Evolutionary conservation across 1,140 invertebrate genomes (phyloP).

Genomic region (Octopus bimaculoides): DNA sequence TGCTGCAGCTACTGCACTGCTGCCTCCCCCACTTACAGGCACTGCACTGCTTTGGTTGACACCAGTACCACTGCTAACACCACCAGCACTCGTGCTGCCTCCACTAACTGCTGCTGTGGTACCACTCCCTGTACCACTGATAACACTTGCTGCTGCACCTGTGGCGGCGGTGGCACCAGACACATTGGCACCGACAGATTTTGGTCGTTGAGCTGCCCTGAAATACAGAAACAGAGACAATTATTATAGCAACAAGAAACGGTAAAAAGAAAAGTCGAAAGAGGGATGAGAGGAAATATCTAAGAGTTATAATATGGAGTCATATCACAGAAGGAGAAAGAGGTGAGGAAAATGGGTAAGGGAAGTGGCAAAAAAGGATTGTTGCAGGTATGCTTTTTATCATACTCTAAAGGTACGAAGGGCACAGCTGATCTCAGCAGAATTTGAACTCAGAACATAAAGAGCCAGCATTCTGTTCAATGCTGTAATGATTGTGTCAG

Average conservation of each 20-base stretch:
- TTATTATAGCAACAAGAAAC: background rate
- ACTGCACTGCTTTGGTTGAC: background rate
- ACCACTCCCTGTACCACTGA: background rate
- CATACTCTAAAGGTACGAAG: no score
- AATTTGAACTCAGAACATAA: no score
- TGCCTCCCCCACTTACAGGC: background rate
- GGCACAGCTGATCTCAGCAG: no score
- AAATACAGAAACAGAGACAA: background rate
- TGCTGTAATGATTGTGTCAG: no score
- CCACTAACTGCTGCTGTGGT: background rate
- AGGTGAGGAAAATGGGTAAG: no score
- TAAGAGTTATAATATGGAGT: no score
- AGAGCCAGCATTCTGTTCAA: no score
- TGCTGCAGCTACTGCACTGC: background rate
- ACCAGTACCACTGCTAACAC: background rate
- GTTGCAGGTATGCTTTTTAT: no score
- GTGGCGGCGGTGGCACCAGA: background rate
- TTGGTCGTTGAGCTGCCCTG: constrained; percentile 3
- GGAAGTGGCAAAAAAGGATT: no score
- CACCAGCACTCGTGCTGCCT: background rate
- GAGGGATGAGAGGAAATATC: no score
- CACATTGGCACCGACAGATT: background rate
- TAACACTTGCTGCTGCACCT: background rate
- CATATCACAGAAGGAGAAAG: no score
- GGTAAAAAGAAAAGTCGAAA: background rate